Base-by-base conservation (phyloP, 2,888 invertebrate genomes). In the Tanypteryx hageni region DNA sequence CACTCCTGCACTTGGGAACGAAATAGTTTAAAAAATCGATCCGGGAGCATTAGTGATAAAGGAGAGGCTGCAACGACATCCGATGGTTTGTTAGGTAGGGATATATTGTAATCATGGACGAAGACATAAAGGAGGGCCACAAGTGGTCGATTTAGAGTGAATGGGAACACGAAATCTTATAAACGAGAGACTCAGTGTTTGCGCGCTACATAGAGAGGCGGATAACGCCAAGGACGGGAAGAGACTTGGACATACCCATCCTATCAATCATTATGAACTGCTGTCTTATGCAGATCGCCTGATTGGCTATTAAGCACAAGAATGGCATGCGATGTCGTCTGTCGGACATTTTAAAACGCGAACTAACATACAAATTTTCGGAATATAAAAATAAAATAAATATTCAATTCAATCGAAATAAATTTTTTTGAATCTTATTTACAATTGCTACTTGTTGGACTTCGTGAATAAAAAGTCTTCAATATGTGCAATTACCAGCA, bases 81-180 rank as follows among this genome's bases (percentile, higher is more conserved):
- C 5, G 44, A 44, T 5, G 1, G 44, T 44, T 44, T 44, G 44
- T 44, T 44, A 27, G 22, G 27, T 10, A 8, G 76, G 27, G 22
- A 68, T 68, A 22, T 68, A n/a, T 68, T 22, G n/a, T 9, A 68
- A n/a, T 13, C 22, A 18, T 14, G 18, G 68, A 27, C 76, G 22
- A 76, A 44, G 44, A 44, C 27, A 18, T 16, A 27, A 76, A 27
- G 27, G 10, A 4, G 13, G 22, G 76, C 76, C 76, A 76, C 76
- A 76, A 76, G 76, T 76, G 76, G 76, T 76, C 76, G 76, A 76
- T 76, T 76, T 22, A 27, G 76, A 22, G 27, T 76, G 76, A 76
- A 68, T 10, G 22, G 68, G n/a, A 68, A 27, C 76, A 76, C 76
- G 76, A 76, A 76, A 76, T 76, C 76, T 76, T 76, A 76, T 27